Evolutionary conservation across 2,888 invertebrate genomes (phyloP).

Genomic region (Caenorhabditis macrosperma): DNA sequence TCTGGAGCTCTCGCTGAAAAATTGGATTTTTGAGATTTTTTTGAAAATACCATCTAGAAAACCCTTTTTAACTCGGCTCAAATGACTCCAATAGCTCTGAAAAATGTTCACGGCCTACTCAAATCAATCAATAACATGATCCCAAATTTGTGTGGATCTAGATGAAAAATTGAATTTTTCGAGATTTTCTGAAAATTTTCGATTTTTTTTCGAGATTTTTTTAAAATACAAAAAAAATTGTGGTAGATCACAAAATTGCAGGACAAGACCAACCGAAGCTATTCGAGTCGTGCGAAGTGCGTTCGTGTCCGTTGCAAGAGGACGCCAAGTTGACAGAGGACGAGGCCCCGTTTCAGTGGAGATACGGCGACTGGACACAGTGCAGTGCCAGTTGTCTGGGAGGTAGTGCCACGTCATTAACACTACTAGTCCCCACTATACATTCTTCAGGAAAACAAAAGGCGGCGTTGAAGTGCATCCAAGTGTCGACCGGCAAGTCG

Average conservation of each 20-base stretch:
- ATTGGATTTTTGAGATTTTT: too few relatives aligned
- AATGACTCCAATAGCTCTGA: too few relatives aligned
- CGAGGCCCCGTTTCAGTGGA: conserved; percentile 70
- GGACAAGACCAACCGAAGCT: conserved; percentile 74
- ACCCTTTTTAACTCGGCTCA: too few relatives aligned
- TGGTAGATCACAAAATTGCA: conserved; percentile 27
- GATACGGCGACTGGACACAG: conserved; percentile 82
- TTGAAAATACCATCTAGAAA: too few relatives aligned
- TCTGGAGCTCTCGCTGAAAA: too few relatives aligned
- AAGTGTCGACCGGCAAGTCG: conserved; percentile 84
- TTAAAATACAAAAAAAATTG: neutral
- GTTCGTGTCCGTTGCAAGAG: conserved; percentile 73
- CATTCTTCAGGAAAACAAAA: conserved; percentile 72
- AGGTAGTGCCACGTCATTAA: conserved; percentile 72
- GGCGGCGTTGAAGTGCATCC: conserved; percentile 73
- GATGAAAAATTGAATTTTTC: too few relatives aligned
- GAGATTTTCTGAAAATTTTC: too few relatives aligned
- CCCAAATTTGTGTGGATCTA: too few relatives aligned
- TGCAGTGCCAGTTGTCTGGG: conserved; percentile 96
- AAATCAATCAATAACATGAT: too few relatives aligned
- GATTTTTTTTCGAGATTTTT: too few relatives aligned
- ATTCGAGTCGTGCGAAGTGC: conserved; percentile 77
- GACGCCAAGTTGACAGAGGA: conserved; percentile 62
- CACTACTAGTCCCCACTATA: neutral
- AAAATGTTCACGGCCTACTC: too few relatives aligned